Base-by-base conservation (phyloP, 2,113 vertebrate genomes). In the Phyllostomus discolor region DNA sequence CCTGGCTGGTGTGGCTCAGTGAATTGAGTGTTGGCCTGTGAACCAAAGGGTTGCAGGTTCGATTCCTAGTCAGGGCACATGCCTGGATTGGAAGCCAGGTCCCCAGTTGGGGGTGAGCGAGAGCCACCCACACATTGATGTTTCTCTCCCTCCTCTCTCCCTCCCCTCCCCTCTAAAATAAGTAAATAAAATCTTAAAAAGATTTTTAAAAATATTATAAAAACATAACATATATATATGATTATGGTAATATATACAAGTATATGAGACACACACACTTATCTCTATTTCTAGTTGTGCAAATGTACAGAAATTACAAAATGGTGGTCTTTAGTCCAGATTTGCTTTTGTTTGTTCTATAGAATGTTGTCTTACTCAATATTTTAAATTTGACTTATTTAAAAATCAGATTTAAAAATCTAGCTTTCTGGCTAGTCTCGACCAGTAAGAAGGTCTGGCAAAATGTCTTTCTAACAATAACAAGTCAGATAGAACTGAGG, bases 281-380 rank as follows among this genome's bases (percentile, higher is more conserved):
- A 22, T 81, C 9, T 78, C 24, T 73, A n/a, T 50, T n/a, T 92
- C 41, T 83, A 48, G 10, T 86, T 89, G 52, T 91, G 38, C 41
- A 38, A 52, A 57, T 50, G 38, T 67, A 19, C 41, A 70, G 26
- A 89, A 91, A 35, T 88, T 91, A 57, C 20, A 78, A 92, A 95
- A 93, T 86, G 4, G 5, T 73, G 15, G 50, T 78, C 14, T 66
- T 35, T 64, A 59, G 24, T 33, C 35, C 54, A 64, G 26, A 80
- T 85, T 81, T 88, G n/a, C 26, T 96, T 89, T 85, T 85, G 24
- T 89, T 95, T 82, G 10, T 85, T 94, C 20, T 83, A 57, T 10
- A 89, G 35, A 95, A 86, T 96, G 43, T 91, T 93, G 31, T 12
- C 7, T 88, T 95, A 89, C 10, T 1, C 17, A 35, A 41, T 88